These are phyloP conservation scores for Leptinotarsa texana DNA, from an alignment of 1,140 invertebrate species.

Conservation along the genomic window DNA sequence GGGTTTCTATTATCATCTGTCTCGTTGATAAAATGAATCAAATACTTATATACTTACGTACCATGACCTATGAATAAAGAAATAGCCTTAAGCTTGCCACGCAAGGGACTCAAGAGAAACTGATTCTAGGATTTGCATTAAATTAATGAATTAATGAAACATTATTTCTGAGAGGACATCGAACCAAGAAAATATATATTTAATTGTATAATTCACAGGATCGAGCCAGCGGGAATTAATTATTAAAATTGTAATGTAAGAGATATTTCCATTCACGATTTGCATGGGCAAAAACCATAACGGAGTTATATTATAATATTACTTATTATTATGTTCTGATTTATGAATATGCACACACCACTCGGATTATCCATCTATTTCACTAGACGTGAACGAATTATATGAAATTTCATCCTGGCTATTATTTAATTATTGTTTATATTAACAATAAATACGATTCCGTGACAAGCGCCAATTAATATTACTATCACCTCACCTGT, in stretches of 20 bases:
- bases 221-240: slow-evolving; percentile 30
- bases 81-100: too few relatives aligned
- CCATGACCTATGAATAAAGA: too few relatives aligned
- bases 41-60: too few relatives aligned
- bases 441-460: slow-evolving; percentile 7
- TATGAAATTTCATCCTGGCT: slow-evolving; percentile 26
- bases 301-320: slow-evolving; percentile 27
- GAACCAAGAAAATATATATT: slow-evolving; percentile 30
- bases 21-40: too few relatives aligned
- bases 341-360: slow-evolving; percentile 21
- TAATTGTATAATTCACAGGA: slow-evolving; percentile 35
- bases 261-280: slow-evolving; percentile 30
- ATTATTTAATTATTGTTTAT: slow-evolving; percentile 20
- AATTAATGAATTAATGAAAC: neutral
- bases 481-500: neutral
- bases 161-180: slow-evolving; percentile 23
- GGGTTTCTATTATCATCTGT: too few relatives aligned
- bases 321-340: slow-evolving; percentile 19
- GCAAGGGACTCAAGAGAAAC: too few relatives aligned
- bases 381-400: slow-evolving; percentile 29
- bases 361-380: slow-evolving; percentile 4
- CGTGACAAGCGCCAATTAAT: slow-evolving; percentile 10
- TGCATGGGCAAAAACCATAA: slow-evolving; percentile 34
- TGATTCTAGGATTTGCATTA: neutral
- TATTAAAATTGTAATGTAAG: slow-evolving; percentile 32